These are phyloP conservation scores for Pantherophis vulpinus DNA, from an alignment of 2,797 vertebrate species.

Conservation along the genomic window DNA sequence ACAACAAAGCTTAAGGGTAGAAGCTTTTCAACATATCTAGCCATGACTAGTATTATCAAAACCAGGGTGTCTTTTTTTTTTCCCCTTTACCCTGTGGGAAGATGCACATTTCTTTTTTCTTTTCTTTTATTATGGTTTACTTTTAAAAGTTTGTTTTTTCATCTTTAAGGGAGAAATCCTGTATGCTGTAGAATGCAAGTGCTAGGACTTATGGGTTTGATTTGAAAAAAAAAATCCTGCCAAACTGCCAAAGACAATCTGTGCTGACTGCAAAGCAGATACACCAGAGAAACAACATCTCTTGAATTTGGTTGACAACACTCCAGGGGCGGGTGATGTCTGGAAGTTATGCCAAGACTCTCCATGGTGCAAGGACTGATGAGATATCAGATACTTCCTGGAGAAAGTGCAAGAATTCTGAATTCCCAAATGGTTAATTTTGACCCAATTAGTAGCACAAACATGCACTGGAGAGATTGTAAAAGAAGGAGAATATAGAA, in stretches of 20 bases:
- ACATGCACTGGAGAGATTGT: not conserved
- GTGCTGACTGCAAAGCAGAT: not conserved
- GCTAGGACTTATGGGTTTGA: not conserved
- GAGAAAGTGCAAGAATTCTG: not conserved
- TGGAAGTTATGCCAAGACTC: not conserved
- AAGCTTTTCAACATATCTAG: slow-evolving; percentile 44
- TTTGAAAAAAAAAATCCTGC: not conserved
- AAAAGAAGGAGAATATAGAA: not conserved
- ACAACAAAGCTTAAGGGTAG: not conserved
- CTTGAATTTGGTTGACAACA: not conserved
- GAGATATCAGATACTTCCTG: not conserved
- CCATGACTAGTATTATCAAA: not conserved
- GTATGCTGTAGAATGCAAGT: not conserved
- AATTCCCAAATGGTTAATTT: not conserved
- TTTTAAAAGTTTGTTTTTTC: not conserved
- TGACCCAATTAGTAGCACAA: not conserved
- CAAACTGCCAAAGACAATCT: not conserved
- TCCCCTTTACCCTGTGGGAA: not conserved
- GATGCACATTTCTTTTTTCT: not conserved
- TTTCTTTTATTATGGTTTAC: not conserved
- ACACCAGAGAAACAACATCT: not conserved
- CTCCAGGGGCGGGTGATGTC: not conserved
- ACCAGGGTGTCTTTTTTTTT: too few relatives aligned
- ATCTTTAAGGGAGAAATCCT: not conserved
- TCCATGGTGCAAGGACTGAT: not conserved